Evolutionary conservation across 2,113 vertebrate genomes (phyloP).

Genomic region (Heptranchias perlo): DNA sequence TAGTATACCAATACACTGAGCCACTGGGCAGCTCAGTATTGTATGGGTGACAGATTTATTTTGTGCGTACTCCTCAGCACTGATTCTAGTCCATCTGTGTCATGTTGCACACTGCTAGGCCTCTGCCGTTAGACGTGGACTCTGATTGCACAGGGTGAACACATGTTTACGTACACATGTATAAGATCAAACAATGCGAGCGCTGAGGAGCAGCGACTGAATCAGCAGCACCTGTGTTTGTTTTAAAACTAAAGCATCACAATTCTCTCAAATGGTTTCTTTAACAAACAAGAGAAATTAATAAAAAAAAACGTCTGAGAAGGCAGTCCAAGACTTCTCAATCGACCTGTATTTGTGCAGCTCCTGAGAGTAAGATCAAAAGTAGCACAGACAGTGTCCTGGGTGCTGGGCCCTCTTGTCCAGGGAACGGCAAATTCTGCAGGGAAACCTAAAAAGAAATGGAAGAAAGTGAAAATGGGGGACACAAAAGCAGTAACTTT

Average conservation of each 20-base stretch:
- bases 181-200: neutral
- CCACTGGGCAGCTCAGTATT: neutral
- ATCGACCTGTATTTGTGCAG: neutral
- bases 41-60: neutral
- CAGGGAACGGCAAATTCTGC: no score
- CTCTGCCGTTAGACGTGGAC: neutral
- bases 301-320: no score
- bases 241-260: neutral
- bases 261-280: neutral
- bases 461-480: neutral
- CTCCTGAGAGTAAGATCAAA: neutral
- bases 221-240: neutral
- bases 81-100: neutral
- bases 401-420: neutral
- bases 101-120: neutral
- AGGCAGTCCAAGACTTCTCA: neutral
- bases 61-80: neutral
- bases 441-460: neutral
- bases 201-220: neutral
- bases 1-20: neutral
- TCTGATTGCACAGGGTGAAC: neutral
- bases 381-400: neutral
- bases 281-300: neutral
- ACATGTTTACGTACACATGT: neutral
- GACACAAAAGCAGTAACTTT: neutral